Conservation (phyloP, 1,140 invertebrate genomes). For the Leptinotarsa undecemlineata region DNA sequence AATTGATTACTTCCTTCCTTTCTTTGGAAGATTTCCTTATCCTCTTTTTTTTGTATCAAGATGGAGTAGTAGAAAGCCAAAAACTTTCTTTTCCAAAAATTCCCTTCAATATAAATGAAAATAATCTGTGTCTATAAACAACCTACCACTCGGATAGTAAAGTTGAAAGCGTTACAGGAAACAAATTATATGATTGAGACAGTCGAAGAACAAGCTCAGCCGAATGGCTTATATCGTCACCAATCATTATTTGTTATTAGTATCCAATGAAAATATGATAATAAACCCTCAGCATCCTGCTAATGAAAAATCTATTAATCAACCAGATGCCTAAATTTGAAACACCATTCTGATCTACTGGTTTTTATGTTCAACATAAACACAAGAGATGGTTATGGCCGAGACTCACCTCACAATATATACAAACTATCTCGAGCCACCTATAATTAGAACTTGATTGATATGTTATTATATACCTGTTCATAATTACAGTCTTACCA, state of each 20-base stretch:
- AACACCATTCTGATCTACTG: constrained; percentile 15
- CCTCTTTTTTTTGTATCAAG: no score
- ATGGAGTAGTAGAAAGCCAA: no score
- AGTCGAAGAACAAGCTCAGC: neutral
- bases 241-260: neutral
- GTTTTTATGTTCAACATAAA: constrained; percentile 6
- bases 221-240: neutral
- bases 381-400: neutral
- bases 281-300: constrained; percentile 4
- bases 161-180: no score
- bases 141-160: no score
- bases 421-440: constrained; percentile 35
- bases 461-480: constrained; percentile 51
- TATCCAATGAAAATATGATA: neutral
- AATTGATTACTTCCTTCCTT: no score
- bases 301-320: constrained; percentile 25
- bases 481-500: constrained; percentile 40
- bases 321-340: constrained; percentile 18
- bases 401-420: constrained; percentile 11
- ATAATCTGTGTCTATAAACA: no score
- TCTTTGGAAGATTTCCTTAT: no score
- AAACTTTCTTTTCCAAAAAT: no score
- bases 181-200: no score
- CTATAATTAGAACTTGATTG: constrained; percentile 48
- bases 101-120: no score